Conservation (phyloP, 2,888 invertebrate genomes). For the Drosophila neotestacea region DNA sequence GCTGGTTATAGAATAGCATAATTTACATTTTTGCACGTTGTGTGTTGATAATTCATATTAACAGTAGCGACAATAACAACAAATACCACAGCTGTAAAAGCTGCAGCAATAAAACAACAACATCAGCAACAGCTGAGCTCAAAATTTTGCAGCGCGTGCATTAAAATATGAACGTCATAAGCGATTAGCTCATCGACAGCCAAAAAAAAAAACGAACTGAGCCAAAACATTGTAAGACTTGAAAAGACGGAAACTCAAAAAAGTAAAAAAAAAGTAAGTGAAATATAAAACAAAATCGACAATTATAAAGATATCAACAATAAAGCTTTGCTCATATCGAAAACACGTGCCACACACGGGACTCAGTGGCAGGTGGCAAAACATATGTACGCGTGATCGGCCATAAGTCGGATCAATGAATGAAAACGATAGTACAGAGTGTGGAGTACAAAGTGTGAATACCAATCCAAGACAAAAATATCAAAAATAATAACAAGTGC, state of each 20-base stretch:
- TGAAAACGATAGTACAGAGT: constrained; percentile 61
- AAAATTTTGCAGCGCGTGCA: constrained; percentile 67
- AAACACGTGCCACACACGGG: constrained; percentile 63
- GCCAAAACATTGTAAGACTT: constrained; percentile 57
- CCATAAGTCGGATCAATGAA: constrained; percentile 76
- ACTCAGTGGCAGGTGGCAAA: constrained; percentile 63
- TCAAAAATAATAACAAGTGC: constrained; percentile 24
- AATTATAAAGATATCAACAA: constrained; percentile 16
- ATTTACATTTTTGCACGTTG: constrained; percentile 73
- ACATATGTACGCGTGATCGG: constrained; percentile 75
- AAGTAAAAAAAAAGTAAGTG: neutral
- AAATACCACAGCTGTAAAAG: constrained; percentile 23
- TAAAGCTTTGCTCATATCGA: constrained; percentile 44
- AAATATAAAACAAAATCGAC: constrained; percentile 40
- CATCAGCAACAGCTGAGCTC: constrained; percentile 55
- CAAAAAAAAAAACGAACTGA: constrained; percentile 37
- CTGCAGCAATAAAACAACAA: constrained; percentile 14
- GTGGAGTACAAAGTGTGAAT: constrained; percentile 53
- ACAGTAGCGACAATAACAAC: constrained; percentile 10
- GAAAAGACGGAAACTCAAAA: constrained; percentile 16
- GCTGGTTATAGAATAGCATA: constrained; percentile 23
- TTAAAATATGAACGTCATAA: constrained; percentile 66
- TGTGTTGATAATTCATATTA: constrained; percentile 5
- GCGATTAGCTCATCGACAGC: constrained; percentile 72
- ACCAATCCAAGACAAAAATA: constrained; percentile 9